Base-by-base conservation (phyloP, 2,888 invertebrate species). In the Leucozona laternaria region DNA sequence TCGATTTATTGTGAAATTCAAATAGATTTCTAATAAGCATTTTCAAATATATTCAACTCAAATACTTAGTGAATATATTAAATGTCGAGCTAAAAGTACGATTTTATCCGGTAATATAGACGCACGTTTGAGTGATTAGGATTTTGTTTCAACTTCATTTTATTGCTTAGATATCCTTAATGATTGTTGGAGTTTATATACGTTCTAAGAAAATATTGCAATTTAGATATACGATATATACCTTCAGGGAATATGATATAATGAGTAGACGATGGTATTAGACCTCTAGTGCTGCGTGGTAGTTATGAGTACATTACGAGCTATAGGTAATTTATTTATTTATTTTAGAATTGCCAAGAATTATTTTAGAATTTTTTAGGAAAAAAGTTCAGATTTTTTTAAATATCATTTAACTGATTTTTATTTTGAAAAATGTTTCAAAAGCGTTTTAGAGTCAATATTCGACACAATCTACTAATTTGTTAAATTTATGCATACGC, bases 121-220 rank as follows among this genome's bases (percentile, higher is more conserved):
- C n/a, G n/a, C 85, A 85, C 85, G 85, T 85, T 55, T 73, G 40
- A 77, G 71, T 72, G 71, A 80, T 80, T 80, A 85, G 45, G 45
- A 28, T 20, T 71, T 43, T 60, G 25, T 37, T 78, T 22, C 53
- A 20, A 62, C 62, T 48, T 20, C n/a, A 45, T 17, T 55, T 81
- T 72, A 68, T 68, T 66, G 20, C 78, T 8, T 22, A 53, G 37
- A 76, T 68, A 81, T 78, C 81, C 77, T 72, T 73, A 62, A 37
- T 66, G 45, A 10, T 20, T 40, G 31, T 15, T 85, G 72, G 28
- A 62, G 48, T 7, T 4, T 31, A 17, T 83, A 60, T 68, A 50
- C 25, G 53, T 79, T 58, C 66, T 17, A 1, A 17, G 28, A 20
- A 55, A 70, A 48, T 62, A n/a, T 37, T 43, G 17, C 37, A 50